phyloP scores from a whole-genome alignment of 2,888 invertebrate species.

The Anodontia alba region DNA sequence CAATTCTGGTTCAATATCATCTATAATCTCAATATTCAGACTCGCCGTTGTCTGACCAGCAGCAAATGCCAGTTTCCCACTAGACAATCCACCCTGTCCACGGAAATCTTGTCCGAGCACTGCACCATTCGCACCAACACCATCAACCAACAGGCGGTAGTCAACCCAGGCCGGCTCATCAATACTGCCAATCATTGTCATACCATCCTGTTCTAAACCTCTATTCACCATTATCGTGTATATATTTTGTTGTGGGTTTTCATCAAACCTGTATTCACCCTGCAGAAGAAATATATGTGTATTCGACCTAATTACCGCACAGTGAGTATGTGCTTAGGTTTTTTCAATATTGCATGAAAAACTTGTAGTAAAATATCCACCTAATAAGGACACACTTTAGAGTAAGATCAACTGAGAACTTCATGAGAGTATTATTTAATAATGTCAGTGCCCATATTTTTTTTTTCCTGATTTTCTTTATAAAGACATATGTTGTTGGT shows the following conservation, averaged over 20 bases:
- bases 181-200: slow-evolving; percentile 74
- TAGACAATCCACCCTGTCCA: slow-evolving; percentile 53
- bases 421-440: too few species aligned
- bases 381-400: too few species aligned
- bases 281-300: slow-evolving; percentile 56
- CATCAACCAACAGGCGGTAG: slow-evolving; percentile 63
- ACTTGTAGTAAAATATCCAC: too few species aligned
- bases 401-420: too few species aligned
- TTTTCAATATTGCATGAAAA: too few species aligned
- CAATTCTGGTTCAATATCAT: slow-evolving; percentile 78
- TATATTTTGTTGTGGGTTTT: slow-evolving; percentile 62
- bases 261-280: slow-evolving; percentile 77
- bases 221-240: slow-evolving; percentile 70
- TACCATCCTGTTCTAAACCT: slow-evolving; percentile 75
- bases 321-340: too few species aligned
- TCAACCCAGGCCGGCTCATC: slow-evolving; percentile 68
- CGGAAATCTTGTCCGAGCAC: slow-evolving; percentile 70
- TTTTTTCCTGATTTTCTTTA: too few species aligned
- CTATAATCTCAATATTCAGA: slow-evolving; percentile 75
- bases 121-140: too few species aligned
- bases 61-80: slow-evolving; percentile 75
- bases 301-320: too few species aligned
- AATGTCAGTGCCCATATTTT: too few species aligned
- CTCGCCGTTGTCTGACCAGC: slow-evolving; percentile 64
- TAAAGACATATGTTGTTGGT: too few species aligned